Base-by-base conservation (phyloP, 2,797 vertebrate genomes). In the Atherinosoma microstoma region DNA sequence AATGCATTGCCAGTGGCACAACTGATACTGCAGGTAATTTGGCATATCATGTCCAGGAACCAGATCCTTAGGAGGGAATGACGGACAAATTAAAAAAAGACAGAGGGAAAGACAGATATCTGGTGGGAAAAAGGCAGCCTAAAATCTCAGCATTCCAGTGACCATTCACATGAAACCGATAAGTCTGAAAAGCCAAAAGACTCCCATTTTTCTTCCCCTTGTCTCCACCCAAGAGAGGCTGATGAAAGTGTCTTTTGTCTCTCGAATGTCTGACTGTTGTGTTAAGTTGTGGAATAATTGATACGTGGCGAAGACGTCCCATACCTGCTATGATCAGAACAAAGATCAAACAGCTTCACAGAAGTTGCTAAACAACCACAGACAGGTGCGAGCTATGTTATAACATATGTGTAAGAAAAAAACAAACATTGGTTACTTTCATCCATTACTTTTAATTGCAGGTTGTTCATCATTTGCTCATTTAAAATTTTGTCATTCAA, bases 51-150 rank as follows among this genome's bases (percentile, higher is more conserved):
- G 92, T 94, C 93, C 92, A 76, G 94, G 94, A 96, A 96, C 94
- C 84, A 93, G 95, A 96, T 89, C 93, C 92, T 90, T 77, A 59
- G 84, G 81, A 93, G 83, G 88, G 90, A 94, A 91, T 79, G 93
- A 92, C 79, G 88, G 91, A 92, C 92, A 94, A 93, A 95, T 92
- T 91, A 90, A 87, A 81, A 74, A 68, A 67, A 57, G 73, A 61
- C 15, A 12, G 51, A 63, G 47, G 65, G 64, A 68, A 75, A 61
- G 73, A 64, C n/a, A 18, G 56, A 63, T 64, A 94, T 92, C 92
- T 94, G 93, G 95, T 96, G 95, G 95, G 95, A 96, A 96, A 96
- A 91, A 90, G 87, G 86, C 89, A 69, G 84, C 89, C 89, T 91
- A 86, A 94, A 93, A 94, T 94, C 91, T 92, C 87, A 83, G 82